Percentiles rank a stretch among this genome's conserved stretches.
These are phyloP conservation scores for Calephelis virginiensis DNA, from an alignment of 1,140 invertebrate species.

Conservation along the genomic window DNA sequence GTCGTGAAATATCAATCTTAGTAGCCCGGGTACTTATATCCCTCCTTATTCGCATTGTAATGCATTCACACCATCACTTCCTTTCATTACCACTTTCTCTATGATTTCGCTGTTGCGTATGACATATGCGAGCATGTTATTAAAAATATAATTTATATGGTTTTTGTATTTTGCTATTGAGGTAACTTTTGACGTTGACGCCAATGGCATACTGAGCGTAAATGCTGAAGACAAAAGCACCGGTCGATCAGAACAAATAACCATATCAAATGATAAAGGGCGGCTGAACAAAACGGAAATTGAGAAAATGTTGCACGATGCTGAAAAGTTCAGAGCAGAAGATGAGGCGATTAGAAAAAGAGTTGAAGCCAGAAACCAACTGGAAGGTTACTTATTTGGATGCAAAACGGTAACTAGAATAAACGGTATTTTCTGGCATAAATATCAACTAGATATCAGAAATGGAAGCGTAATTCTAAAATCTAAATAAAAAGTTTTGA, in stretches of 20 bases:
- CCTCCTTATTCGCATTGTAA: too few relatives aligned
- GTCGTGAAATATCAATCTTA: too few relatives aligned
- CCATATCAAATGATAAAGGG: slow-evolving; percentile 96
- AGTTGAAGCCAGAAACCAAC: slow-evolving; percentile 86
- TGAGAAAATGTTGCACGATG: slow-evolving; percentile 92
- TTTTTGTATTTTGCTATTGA: slow-evolving; percentile 56
- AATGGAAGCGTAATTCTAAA: neutral
- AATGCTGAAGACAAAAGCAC: slow-evolving; percentile 88
- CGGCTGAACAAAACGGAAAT: slow-evolving; percentile 94
- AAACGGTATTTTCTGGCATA: too few relatives aligned
- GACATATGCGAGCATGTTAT: too few relatives aligned
- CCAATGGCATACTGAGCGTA: slow-evolving; percentile 90
- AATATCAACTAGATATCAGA: neutral
- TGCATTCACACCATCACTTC: too few relatives aligned
- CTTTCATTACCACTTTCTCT: too few relatives aligned
- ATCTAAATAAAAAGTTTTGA: too few relatives aligned
- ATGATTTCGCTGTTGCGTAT: too few relatives aligned
- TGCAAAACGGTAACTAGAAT: slow-evolving; percentile 82
- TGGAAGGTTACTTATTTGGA: slow-evolving; percentile 91
- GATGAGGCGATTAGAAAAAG: slow-evolving; percentile 83
- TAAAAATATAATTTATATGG: too few relatives aligned
- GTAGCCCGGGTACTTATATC: too few relatives aligned
- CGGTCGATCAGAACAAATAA: slow-evolving; percentile 87
- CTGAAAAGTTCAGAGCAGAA: slow-evolving; percentile 84
- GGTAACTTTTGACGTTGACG: slow-evolving; percentile 89